Percentiles rank a stretch among this genome's conserved stretches.
These are phyloP conservation scores for Pterocles burchelli DNA, from an alignment of 2,113 vertebrate genomes.

Conservation along the genomic window DNA sequence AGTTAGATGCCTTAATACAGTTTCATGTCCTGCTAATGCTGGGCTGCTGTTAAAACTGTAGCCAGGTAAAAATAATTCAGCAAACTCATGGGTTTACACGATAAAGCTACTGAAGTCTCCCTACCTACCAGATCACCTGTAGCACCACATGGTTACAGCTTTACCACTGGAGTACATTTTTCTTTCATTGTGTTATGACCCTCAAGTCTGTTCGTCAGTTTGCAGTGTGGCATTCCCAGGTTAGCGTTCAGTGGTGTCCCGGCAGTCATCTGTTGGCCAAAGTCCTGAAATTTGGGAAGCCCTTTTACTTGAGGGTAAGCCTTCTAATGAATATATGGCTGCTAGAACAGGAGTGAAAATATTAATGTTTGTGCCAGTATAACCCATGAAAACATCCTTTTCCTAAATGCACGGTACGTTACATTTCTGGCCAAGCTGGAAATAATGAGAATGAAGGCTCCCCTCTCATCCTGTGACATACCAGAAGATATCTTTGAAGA, in stretches of 20 bases:
- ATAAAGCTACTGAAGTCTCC: neutral
- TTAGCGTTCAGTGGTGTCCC: neutral
- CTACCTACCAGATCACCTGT: neutral
- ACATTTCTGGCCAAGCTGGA: neutral
- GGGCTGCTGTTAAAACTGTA: neutral
- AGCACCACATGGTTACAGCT: neutral
- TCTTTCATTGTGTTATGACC: neutral
- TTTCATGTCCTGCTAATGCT: neutral
- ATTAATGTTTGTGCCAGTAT: neutral
- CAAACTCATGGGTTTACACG: neutral
- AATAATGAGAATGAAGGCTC: neutral
- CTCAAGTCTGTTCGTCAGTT: neutral
- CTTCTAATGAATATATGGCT: neutral
- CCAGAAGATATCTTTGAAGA: neutral
- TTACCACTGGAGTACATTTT: neutral
- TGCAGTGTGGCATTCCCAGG: neutral
- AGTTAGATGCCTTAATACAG: neutral
- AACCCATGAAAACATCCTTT: neutral
- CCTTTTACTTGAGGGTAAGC: rapidly evolving
- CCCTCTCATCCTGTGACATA: neutral
- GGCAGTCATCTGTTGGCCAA: neutral
- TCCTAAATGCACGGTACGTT: neutral
- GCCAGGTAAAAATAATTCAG: neutral
- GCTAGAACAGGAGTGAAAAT: neutral
- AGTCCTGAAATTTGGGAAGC: neutral